These are phyloP conservation scores for Aphelenchoides besseyi DNA, from an alignment of 1,140 invertebrate genomes.

Conservation along the genomic window DNA sequence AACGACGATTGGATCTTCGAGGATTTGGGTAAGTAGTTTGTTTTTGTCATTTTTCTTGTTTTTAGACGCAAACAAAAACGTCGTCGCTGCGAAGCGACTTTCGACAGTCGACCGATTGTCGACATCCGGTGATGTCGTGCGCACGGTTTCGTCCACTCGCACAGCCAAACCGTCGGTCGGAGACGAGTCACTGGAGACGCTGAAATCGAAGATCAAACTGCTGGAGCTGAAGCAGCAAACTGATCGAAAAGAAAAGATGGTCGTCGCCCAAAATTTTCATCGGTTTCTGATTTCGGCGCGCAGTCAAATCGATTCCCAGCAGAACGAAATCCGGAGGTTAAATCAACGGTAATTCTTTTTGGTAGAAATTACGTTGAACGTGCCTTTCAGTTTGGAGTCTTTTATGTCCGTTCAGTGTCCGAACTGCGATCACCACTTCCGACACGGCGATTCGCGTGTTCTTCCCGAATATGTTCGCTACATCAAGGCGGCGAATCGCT, in stretches of 20 bases:
- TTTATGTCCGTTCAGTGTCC: background rate
- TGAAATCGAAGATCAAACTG: background rate
- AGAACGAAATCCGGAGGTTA: background rate
- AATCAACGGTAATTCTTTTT: background rate
- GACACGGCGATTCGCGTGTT: background rate
- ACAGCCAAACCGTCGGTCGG: background rate
- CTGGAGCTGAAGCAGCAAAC: background rate
- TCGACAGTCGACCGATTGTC: background rate
- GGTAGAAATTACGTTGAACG: background rate
- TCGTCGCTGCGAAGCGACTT: background rate
- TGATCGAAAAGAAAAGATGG: background rate
- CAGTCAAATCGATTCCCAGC: background rate
- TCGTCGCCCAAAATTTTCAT: background rate
- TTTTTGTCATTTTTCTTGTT: background rate
- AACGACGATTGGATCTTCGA: slow-evolving; percentile 15
- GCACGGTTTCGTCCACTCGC: background rate
- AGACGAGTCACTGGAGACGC: background rate
- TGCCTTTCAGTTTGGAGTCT: background rate
- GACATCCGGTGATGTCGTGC: background rate
- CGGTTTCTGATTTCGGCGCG: background rate
- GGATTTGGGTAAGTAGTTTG: background rate
- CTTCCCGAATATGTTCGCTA: slow-evolving; percentile 13
- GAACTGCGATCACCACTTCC: background rate
- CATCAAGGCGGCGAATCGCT: background rate
- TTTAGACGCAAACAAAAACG: background rate